Percentiles rank a stretch among this genome's conserved stretches.
Evolutionary conservation across 2,797 vertebrate genomes (phyloP).

Genomic region (Vireo griseus): DNA sequence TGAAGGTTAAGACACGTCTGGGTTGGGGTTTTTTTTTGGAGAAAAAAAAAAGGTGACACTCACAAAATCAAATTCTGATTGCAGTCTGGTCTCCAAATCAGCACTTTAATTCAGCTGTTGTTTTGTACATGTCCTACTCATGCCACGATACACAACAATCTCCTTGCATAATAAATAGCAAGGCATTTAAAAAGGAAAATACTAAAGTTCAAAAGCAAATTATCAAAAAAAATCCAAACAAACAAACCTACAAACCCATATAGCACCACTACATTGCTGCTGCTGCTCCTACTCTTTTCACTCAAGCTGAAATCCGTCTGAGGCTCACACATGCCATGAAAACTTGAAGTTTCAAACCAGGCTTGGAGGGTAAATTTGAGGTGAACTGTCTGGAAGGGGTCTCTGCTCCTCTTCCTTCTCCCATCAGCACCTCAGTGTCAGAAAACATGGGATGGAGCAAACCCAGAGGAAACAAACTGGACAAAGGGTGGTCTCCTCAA

Average conservation of each 20-base stretch:
- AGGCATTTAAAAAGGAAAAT: slow-evolving; percentile 1
- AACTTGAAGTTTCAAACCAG: not conserved
- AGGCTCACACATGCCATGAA: not conserved
- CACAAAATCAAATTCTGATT: slow-evolving; percentile 8
- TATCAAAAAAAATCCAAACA: not conserved
- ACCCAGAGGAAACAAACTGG: not conserved
- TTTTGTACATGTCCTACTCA: slow-evolving; percentile 8
- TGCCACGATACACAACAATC: not conserved
- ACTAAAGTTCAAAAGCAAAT: not conserved
- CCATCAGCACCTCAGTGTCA: not conserved
- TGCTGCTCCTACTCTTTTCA: not conserved
- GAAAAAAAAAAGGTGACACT: not conserved
- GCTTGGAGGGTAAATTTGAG: not conserved
- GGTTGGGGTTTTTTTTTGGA: not conserved
- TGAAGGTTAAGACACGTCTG: slow-evolving; percentile 8
- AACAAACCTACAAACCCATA: not conserved
- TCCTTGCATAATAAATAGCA: slow-evolving; percentile 24
- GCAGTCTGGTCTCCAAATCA: not conserved
- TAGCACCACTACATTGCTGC: not conserved
- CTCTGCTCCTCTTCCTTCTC: not conserved
- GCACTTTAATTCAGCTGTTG: not conserved
- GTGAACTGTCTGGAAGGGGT: not conserved
- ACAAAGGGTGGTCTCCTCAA: not conserved
- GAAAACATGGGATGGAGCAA: not conserved
- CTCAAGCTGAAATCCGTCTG: not conserved